Evolutionary conservation across 2,888 invertebrate species (phyloP).

Genomic region (Xylota segnis): DNA sequence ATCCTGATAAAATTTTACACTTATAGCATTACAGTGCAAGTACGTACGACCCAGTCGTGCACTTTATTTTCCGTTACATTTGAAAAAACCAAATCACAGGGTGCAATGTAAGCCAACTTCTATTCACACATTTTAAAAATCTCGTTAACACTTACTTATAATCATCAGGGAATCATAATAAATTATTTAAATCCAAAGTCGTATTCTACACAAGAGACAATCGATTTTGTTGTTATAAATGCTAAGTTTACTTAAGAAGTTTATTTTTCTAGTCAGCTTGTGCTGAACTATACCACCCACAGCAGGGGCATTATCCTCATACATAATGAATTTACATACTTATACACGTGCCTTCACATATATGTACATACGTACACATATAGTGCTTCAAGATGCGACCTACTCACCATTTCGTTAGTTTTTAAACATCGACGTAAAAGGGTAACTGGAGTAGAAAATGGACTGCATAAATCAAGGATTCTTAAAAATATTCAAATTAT

Average conservation of each 20-base stretch:
- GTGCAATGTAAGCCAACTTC: no score
- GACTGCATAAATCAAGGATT: constrained; percentile 17
- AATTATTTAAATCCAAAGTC: neutral
- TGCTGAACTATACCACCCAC: neutral
- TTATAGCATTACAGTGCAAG: no score
- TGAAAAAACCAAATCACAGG: no score
- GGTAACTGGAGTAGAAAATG: constrained; percentile 28
- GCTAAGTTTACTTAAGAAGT: neutral
- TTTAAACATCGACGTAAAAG: neutral
- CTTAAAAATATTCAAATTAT: constrained; percentile 53
- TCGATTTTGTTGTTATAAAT: neutral
- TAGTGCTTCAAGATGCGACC: neutral
- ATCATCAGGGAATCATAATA: no score
- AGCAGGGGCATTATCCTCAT: neutral
- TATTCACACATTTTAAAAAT: no score
- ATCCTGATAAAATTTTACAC: no score
- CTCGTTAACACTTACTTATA: no score
- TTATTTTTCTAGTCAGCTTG: neutral
- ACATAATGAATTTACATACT: neutral
- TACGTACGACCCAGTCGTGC: no score
- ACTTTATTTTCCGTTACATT: no score
- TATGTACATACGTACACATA: neutral
- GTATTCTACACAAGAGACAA: neutral
- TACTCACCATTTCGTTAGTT: neutral
- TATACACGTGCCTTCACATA: neutral